Base-by-base conservation (phyloP, 2,797 vertebrate species). In the Leuciscus waleckii region DNA sequence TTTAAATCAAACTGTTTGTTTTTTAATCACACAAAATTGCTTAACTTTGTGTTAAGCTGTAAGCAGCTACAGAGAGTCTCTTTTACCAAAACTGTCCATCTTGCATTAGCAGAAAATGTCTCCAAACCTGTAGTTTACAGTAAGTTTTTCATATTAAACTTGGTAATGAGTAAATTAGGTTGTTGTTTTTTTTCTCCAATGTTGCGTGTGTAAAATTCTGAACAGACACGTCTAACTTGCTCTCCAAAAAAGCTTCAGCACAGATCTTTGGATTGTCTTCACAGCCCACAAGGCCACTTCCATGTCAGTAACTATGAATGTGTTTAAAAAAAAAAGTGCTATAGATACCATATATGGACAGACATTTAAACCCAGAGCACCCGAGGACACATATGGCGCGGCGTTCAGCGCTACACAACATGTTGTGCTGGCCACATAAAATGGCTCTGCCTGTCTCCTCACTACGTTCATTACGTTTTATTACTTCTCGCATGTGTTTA, bases 381-480 rank as follows among this genome's bases (percentile, higher is more conserved):
- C 70, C 86, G 43, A 84, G 86, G 86, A 89, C 87, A 90, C 88
- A 89, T 89, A 88, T 90, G 90, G 84, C 35, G 37, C 69, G 54
- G 84, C 81, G 88, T 87, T 88, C 58, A 83, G 84, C 70, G 63
- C 87, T 84, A 87, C 85, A 85, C 86, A 86, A 91, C 91, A 92
- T 91, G 92, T 93, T 92, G 92, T 89, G 81, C 92, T 88, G 91
- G 91, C 95, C 95, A 95, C 95, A 95, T 95, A 91, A 95, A 94
- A 94, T 92, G 90, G 85, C 88, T 92, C 92, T 94, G 94, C 93
- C 93, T 94, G 93, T 91, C 93, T 93, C 92, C 87, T 79, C 91
- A 91, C 92, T 93, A 93, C 93, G 93, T 95, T 94, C 94, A 94
- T 95, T 95, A 94, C 92, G 87, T 94, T 95, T 95, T 95, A 95